Evolutionary conservation across 2,113 vertebrate genomes (phyloP).

Genomic region (Thamnaconus septentrionalis): DNA sequence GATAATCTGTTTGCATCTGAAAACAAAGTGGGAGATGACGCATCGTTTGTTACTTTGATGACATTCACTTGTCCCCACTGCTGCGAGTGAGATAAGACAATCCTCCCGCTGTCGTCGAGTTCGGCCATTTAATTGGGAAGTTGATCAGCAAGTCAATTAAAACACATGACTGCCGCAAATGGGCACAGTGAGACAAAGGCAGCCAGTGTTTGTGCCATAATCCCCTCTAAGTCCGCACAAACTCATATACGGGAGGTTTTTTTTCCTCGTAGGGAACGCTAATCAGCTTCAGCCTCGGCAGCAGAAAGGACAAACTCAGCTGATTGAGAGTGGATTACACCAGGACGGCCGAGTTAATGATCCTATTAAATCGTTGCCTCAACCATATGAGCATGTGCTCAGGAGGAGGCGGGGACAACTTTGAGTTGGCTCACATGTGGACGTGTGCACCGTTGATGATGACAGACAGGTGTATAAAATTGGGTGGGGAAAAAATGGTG

Average conservation of each 20-base stretch:
- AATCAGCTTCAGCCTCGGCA: constrained; percentile 29
- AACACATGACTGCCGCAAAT: constrained; percentile 15
- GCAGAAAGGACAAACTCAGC: constrained; percentile 25
- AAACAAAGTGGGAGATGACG: neutral
- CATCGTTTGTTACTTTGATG: neutral
- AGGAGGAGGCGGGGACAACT: neutral
- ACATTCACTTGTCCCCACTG: neutral
- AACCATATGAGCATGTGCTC: neutral
- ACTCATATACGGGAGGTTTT: neutral
- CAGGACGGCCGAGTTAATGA: constrained; percentile 16
- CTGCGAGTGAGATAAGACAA: constrained; percentile 27
- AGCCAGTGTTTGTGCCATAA: constrained; percentile 15
- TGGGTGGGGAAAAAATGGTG: too few relatives aligned
- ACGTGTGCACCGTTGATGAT: neutral
- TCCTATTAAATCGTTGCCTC: constrained; percentile 24
- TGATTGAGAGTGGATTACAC: constrained; percentile 34
- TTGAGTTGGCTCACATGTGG: neutral
- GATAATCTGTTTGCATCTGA: neutral
- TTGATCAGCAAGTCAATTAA: constrained; percentile 37
- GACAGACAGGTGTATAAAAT: too few relatives aligned
- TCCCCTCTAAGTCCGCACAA: constrained; percentile 23
- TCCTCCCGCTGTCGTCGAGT: constrained; percentile 6
- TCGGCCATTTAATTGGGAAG: constrained; percentile 1
- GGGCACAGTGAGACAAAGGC: constrained; percentile 19
- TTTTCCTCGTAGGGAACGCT: constrained; percentile 43